These are phyloP conservation scores for Tyria jacobaeae DNA, from an alignment of 2,888 invertebrate genomes.

Conservation along the genomic window DNA sequence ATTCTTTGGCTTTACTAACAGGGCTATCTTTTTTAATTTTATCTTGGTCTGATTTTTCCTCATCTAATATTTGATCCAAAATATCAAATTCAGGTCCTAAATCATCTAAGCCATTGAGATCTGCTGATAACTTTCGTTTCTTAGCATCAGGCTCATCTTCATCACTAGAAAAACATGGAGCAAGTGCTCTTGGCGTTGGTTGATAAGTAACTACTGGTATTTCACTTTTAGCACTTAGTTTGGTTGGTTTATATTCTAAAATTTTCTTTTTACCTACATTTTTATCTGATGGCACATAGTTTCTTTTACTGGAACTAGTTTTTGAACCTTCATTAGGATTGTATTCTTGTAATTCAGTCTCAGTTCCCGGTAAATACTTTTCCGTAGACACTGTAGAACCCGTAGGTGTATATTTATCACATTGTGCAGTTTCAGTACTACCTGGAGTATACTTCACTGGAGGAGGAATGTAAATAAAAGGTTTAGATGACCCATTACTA, in stretches of 20 bases:
- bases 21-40: constrained; percentile 34
- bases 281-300: constrained; percentile 81
- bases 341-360: constrained; percentile 73
- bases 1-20: constrained; percentile 32
- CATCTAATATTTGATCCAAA: constrained; percentile 82
- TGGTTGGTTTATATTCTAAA: constrained; percentile 79
- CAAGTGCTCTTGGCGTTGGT: constrained; percentile 78
- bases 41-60: constrained; percentile 66
- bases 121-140: constrained; percentile 72
- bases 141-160: constrained; percentile 79
- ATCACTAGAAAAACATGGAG: constrained; percentile 83
- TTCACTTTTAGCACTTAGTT: constrained; percentile 66
- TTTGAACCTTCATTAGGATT: constrained; percentile 66
- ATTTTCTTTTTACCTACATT: constrained; percentile 72
- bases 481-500: constrained; percentile 70
- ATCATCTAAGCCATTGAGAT: constrained; percentile 79
- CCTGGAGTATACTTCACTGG: constrained; percentile 76
- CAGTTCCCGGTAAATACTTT: constrained; percentile 77
- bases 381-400: constrained; percentile 71
- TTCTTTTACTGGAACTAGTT: constrained; percentile 60
- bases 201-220: constrained; percentile 72
- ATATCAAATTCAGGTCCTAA: constrained; percentile 84
- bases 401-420: constrained; percentile 78
- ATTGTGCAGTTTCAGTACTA: constrained; percentile 63
- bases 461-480: constrained; percentile 78